Evolutionary conservation across 2,888 invertebrate species (phyloP).

Genomic region (Autographa gamma): DNA sequence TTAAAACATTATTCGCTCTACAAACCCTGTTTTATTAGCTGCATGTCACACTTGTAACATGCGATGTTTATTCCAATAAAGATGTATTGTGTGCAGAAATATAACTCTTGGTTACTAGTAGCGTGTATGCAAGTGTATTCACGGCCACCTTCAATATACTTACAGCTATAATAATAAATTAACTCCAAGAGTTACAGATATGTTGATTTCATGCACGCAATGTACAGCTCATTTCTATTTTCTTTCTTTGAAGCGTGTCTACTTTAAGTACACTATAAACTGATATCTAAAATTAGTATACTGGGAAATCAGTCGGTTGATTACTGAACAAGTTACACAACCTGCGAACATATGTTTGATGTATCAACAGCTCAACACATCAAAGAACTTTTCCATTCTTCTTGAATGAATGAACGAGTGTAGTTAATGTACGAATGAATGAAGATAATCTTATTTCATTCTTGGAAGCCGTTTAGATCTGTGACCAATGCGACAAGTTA

Average conservation of each 20-base stretch:
- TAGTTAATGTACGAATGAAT: background rate
- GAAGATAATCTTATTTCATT: conserved; percentile 2
- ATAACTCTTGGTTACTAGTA: background rate
- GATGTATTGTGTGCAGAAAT: conserved; percentile 1
- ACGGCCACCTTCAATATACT: background rate
- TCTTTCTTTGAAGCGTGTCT: conserved; percentile 41
- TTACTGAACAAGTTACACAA: conserved; percentile 30
- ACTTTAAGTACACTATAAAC: conserved; percentile 47
- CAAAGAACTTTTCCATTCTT: conserved; percentile 33
- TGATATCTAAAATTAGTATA: conserved; percentile 49
- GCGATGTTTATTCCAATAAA: background rate
- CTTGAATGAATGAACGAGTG: background rate
- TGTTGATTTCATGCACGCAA: conserved; percentile 24
- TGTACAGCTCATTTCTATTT: conserved; percentile 40
- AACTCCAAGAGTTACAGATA: conserved; percentile 11
- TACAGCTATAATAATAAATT: conserved; percentile 9
- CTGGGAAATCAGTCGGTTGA: conserved; percentile 23
- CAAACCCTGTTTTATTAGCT: background rate
- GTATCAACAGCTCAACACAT: conserved; percentile 36
- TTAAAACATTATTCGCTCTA: background rate
- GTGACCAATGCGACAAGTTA: background rate
- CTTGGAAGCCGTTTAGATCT: conserved; percentile 18
- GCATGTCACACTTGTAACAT: background rate
- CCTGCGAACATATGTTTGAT: conserved; percentile 29
- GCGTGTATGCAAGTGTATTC: conserved; percentile 1